Conservation (phyloP, 2,797 vertebrate genomes). For the Gymnoscopelus microlampas region DNA sequence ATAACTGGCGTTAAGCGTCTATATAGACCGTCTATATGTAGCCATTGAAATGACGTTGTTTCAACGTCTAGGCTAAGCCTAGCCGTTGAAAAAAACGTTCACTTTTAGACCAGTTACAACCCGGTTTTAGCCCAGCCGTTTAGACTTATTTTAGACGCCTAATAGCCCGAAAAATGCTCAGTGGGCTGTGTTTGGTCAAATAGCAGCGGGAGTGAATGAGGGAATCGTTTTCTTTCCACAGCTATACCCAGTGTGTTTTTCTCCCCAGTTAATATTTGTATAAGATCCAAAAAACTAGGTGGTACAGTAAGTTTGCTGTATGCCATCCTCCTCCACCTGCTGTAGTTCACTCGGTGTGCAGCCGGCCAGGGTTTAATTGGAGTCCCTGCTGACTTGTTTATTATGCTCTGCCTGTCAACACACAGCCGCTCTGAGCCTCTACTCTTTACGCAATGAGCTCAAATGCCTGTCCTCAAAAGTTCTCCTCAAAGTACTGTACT, state of each 20-base stretch:
- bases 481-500: neutral
- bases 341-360: slow-evolving; percentile 57
- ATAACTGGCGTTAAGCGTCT: too few species aligned
- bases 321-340: slow-evolving; percentile 47
- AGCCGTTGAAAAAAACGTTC: too few species aligned
- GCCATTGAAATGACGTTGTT: too few species aligned
- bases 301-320: slow-evolving; percentile 54
- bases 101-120: too few species aligned
- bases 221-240: neutral
- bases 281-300: slow-evolving; percentile 44
- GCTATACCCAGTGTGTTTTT: neutral
- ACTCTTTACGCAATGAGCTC: slow-evolving; percentile 39
- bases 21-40: too few species aligned
- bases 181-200: neutral
- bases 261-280: slow-evolving; percentile 44
- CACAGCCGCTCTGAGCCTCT: slow-evolving; percentile 46
- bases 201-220: neutral
- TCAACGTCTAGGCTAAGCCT: too few species aligned
- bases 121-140: too few species aligned
- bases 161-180: too few species aligned
- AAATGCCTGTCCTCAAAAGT: slow-evolving; percentile 18
- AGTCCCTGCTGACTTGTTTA: slow-evolving; percentile 64
- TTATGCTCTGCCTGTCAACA: slow-evolving; percentile 60
- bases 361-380: slow-evolving; percentile 34
- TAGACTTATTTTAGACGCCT: too few species aligned